Evolutionary conservation across 35 echinoderm and acorn worm species (phyloP), one percentile per base, ranked within the genome.

Genomic region (Antedon bifida): DNA sequence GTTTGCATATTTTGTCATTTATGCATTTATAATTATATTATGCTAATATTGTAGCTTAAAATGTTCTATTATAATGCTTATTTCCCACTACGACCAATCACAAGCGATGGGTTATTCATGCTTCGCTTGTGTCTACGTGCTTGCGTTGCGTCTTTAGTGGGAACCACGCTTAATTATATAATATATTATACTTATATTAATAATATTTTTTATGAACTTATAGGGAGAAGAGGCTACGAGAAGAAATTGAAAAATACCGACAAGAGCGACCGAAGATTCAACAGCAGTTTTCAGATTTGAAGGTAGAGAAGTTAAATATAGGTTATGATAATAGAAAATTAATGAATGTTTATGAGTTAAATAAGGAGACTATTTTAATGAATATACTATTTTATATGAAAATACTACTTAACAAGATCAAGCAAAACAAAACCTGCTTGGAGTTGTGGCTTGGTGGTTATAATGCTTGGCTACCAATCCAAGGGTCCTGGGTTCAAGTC

Each of bases 271-370:
- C 95, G 29, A 99, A 99, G 74, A 99, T 99, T 84, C 95, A 99
- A 73, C 95, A 99, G 55, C 95, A 99, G 88, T 99, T 99, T 78
- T 99, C 95, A 35, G 91, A 99, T 85, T 78, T 99, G 30, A 99
- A 99, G 95, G 95, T 90, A 82, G 76, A 30, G 29, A 31, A 0
- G 12, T 42, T 42, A 7, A 42, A 42, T n/a, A n/a, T n/a, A n/a
- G n/a, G n/a, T n/a, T n/a, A n/a, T n/a, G 1, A 7, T 79, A 34
- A 0, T 36, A 7, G 36, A 28, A 3, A 29, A 64, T 21, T 0
- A 0, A 3, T 83, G 81, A 83, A 51, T 14, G 28, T 39, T 82
- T 26, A 31, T 45, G n/a, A 73, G n/a, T 73, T n/a, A 73, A 14
- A n/a, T 73, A 73, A 73, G 51, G 13, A 14, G 13, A 14, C n/a